Percentiles rank a stretch among this genome's conserved stretches.
These are phyloP conservation scores for Luscinia luscinia DNA, from an alignment of 2,797 vertebrate species.

Conservation along the genomic window DNA sequence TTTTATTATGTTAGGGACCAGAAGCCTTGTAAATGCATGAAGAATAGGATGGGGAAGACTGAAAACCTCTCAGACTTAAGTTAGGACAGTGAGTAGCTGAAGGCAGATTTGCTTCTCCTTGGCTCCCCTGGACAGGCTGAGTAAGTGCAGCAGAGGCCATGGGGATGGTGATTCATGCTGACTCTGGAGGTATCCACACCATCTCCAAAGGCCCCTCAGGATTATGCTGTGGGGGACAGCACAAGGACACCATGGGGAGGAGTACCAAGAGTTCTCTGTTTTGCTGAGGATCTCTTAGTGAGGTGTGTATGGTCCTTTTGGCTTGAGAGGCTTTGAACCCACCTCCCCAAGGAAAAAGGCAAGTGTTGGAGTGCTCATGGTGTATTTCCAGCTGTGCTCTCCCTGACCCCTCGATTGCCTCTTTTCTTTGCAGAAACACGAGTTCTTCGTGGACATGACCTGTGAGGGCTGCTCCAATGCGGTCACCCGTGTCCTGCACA, in stretches of 20 bases:
- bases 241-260: accelerated
- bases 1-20: background rate
- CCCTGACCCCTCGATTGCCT: background rate
- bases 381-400: background rate
- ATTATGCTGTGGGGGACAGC: background rate
- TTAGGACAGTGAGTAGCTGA: background rate
- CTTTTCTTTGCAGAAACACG: slow-evolving; percentile 87
- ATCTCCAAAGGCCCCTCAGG: background rate
- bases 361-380: too few relatives aligned
- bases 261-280: background rate
- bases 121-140: background rate
- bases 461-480: slow-evolving; percentile 93
- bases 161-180: background rate
- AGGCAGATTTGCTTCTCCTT: background rate
- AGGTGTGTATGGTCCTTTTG: background rate
- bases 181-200: background rate
- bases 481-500: slow-evolving; percentile 88
- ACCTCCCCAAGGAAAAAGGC: background rate
- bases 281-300: background rate
- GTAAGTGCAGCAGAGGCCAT: background rate
- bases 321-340: background rate
- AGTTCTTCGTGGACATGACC: slow-evolving; percentile 96
- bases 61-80: background rate
- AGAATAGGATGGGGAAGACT: background rate
- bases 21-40: background rate